Evolutionary conservation across 2,797 vertebrate species (phyloP).

Genomic region (Hydrolagus colliei): DNA sequence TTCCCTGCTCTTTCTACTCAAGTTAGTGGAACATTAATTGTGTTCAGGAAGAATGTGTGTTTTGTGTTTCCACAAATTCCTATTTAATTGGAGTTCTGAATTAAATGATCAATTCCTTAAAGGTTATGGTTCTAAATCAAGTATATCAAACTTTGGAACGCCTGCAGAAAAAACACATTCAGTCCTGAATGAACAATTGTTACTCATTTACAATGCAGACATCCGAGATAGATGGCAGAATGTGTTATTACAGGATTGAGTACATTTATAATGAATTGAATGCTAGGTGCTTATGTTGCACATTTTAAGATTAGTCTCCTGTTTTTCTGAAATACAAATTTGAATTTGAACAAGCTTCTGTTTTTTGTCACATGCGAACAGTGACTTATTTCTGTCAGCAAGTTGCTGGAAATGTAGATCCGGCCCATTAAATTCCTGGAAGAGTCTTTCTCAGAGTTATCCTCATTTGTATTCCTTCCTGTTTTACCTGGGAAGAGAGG

Average conservation of each 20-base stretch:
- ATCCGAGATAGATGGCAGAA: slow-evolving; percentile 24
- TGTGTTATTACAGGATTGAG: slow-evolving; percentile 23
- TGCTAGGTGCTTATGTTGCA: slow-evolving; percentile 11
- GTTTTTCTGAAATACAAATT: slow-evolving; percentile 22
- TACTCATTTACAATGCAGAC: slow-evolving; percentile 2
- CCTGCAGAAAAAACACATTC: slow-evolving; percentile 6
- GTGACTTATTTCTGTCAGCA: background rate
- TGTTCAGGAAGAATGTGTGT: too few relatives aligned
- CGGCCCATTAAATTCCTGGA: too few relatives aligned
- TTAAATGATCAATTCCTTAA: background rate
- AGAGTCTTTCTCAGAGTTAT: too few relatives aligned
- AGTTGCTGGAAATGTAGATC: background rate
- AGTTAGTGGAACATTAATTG: background rate
- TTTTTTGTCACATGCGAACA: background rate
- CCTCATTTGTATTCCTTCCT: too few relatives aligned
- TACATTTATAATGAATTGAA: slow-evolving; percentile 18
- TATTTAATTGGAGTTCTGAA: background rate
- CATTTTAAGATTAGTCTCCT: slow-evolving; percentile 9
- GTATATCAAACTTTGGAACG: slow-evolving; percentile 15
- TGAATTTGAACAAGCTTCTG: background rate
- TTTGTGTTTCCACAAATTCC: background rate
- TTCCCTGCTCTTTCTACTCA: background rate
- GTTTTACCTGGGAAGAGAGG: too few relatives aligned
- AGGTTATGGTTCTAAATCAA: slow-evolving; percentile 8
- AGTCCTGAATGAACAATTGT: slow-evolving; percentile 21